These are phyloP conservation scores for Metopolophium dirhodum DNA, from an alignment of 1,140 invertebrate species.

Conservation along the genomic window DNA sequence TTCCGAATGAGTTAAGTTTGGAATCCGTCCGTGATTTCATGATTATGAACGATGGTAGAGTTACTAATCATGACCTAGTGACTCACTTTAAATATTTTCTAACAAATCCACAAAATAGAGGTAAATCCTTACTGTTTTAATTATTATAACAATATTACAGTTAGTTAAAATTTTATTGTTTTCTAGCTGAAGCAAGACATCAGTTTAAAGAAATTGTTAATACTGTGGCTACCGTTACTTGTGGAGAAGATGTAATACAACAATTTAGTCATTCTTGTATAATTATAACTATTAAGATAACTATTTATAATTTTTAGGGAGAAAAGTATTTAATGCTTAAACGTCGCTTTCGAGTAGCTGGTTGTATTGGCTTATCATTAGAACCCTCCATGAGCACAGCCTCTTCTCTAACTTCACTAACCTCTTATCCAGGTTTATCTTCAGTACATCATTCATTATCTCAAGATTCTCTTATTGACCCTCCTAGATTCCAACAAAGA, in stretches of 20 bases:
- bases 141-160: background rate
- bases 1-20: constrained; percentile 76
- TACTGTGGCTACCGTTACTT: constrained; percentile 79
- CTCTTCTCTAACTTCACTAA: constrained; percentile 53
- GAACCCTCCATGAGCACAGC: constrained; percentile 56
- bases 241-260: constrained; percentile 63
- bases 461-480: constrained; percentile 39
- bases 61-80: constrained; percentile 85
- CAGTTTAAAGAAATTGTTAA: constrained; percentile 93
- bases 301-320: constrained; percentile 64
- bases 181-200: constrained; percentile 81
- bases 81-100: constrained; percentile 87
- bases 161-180: background rate
- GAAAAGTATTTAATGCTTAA: constrained; percentile 85
- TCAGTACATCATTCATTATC: constrained; percentile 37
- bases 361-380: constrained; percentile 63
- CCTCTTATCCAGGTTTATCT: constrained; percentile 41
- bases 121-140: constrained; percentile 63
- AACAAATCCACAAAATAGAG: constrained; percentile 78
- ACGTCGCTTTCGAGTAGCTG: constrained; percentile 71
- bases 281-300: background rate
- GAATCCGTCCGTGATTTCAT: constrained; percentile 85
- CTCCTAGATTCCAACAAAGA: constrained; percentile 47
- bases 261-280: background rate
- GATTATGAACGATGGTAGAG: constrained; percentile 79